phyloP scores from a whole-genome alignment of 2,113 vertebrate species.

The Larimichthys polyactis region DNA sequence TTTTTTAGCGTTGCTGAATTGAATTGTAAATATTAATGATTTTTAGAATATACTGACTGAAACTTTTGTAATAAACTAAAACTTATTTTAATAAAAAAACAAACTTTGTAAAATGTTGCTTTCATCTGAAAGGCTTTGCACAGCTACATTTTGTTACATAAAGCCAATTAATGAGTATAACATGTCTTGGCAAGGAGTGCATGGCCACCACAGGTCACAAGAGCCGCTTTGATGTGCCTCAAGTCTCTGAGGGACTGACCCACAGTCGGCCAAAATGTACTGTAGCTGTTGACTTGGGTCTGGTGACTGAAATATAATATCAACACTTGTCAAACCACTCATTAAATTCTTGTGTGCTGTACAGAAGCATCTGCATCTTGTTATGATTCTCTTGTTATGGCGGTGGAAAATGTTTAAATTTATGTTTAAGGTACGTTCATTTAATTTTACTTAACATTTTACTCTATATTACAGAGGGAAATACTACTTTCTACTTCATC shows the following conservation, averaged over 20 bases:
- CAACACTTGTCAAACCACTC: background rate
- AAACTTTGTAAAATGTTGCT: background rate
- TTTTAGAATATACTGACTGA: conserved; percentile 41
- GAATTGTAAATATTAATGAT: conserved; percentile 47
- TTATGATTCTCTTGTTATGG: background rate
- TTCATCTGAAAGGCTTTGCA: background rate
- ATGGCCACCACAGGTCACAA: background rate
- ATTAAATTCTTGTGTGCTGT: background rate
- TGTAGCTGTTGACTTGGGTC: background rate
- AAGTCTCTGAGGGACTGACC: background rate
- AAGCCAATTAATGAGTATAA: background rate
- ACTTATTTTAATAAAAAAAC: conserved; percentile 35
- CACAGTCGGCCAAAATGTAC: background rate
- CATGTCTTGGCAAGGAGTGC: background rate
- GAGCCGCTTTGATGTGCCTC: background rate
- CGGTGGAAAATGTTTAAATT: background rate
- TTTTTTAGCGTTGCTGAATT: conserved; percentile 10
- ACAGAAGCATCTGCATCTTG: background rate
- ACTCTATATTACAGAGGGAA: background rate
- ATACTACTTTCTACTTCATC: background rate
- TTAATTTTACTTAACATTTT: background rate
- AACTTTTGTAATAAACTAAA: conserved; percentile 53
- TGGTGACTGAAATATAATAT: background rate
- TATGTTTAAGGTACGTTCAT: background rate
- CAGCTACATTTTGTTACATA: background rate